Percentiles rank a stretch among this genome's conserved stretches.
Conservation (phyloP, 2,113 vertebrate species). For the Notarius lentiginosus region DNA sequence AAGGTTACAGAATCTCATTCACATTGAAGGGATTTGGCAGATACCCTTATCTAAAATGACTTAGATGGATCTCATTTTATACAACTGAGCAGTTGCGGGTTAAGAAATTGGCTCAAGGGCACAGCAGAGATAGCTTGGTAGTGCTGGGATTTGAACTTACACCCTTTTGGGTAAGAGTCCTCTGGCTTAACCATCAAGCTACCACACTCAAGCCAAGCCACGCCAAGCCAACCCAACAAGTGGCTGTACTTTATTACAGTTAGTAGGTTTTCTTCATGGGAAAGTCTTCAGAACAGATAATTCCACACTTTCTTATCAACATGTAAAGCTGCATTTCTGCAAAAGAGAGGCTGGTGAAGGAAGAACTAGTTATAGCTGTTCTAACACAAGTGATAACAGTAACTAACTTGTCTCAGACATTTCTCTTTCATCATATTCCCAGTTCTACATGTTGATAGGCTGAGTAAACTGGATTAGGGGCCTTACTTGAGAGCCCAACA, state of each 20-base stretch:
- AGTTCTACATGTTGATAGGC: too few species aligned
- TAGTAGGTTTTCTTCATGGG: background rate
- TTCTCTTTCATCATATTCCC: too few species aligned
- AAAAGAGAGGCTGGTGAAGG: background rate
- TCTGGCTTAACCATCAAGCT: too few species aligned
- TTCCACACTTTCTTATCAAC: background rate
- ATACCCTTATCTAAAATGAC: background rate
- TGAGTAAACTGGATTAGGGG: too few species aligned
- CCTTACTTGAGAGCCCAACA: too few species aligned
- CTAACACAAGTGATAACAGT: too few species aligned
- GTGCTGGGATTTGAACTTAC: background rate
- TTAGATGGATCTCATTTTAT: background rate
- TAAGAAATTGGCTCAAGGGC: background rate
- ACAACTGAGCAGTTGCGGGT: background rate
- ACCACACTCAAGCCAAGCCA: too few species aligned
- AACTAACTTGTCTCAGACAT: too few species aligned
- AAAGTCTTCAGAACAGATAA: background rate
- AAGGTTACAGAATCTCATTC: background rate
- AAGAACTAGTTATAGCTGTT: too few species aligned
- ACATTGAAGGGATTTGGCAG: background rate
- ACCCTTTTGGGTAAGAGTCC: too few species aligned
- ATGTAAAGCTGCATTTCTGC: background rate
- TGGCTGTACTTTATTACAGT: background rate
- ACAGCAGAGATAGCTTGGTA: background rate
- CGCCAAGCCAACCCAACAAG: too few species aligned